phyloP scores from a whole-genome alignment of 2,888 invertebrate species.

The Stenichneumon culpator region DNA sequence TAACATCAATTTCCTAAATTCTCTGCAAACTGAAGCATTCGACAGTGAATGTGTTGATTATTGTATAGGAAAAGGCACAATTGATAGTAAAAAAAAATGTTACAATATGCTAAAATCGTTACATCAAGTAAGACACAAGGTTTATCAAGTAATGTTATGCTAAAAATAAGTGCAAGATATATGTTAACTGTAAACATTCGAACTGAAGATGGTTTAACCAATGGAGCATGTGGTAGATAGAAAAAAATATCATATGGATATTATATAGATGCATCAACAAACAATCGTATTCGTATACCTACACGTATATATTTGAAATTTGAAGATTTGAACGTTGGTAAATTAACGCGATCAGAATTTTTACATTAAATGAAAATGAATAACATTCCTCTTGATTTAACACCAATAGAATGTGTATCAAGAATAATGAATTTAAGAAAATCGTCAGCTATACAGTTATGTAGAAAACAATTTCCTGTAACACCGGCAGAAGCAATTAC shows the following conservation, averaged over 20 bases:
- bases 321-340: slow-evolving; percentile 33
- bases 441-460: slow-evolving; percentile 43
- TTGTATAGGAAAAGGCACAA: slow-evolving; percentile 35
- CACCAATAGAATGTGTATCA: slow-evolving; percentile 32
- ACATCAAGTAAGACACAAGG: slow-evolving; percentile 41
- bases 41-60: slow-evolving; percentile 23
- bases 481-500: slow-evolving; percentile 61
- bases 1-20: slow-evolving; percentile 35
- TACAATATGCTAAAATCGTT: slow-evolving; percentile 35
- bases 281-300: slow-evolving; percentile 26
- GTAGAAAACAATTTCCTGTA: slow-evolving; percentile 52
- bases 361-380: slow-evolving; percentile 18
- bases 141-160: slow-evolving; percentile 19
- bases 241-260: slow-evolving; percentile 42
- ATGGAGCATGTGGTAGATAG: slow-evolving; percentile 38
- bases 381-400: slow-evolving; percentile 36
- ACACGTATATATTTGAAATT: slow-evolving; percentile 23
- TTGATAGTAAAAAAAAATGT: slow-evolving; percentile 37
- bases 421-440: slow-evolving; percentile 37
- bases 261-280: slow-evolving; percentile 22
- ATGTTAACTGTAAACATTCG: slow-evolving; percentile 55
- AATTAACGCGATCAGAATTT: slow-evolving; percentile 37
- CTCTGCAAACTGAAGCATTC: slow-evolving; percentile 34
- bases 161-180: slow-evolving; percentile 55
- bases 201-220: slow-evolving; percentile 37